These are phyloP conservation scores for Danio choprae DNA, from an alignment of 2,797 vertebrate genomes.

Conservation along the genomic window DNA sequence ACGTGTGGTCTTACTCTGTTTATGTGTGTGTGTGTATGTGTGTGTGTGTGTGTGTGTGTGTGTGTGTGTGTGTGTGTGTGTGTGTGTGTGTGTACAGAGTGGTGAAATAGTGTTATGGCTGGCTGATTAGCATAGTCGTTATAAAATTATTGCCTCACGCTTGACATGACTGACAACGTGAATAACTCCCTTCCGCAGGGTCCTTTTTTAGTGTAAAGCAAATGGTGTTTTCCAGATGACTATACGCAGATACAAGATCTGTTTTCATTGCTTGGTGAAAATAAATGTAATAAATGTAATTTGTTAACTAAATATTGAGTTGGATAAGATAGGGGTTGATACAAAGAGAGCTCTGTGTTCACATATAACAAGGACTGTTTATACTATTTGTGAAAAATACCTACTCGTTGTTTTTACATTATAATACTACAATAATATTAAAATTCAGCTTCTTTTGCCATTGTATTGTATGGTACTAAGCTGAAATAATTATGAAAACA, in stretches of 20 bases:
- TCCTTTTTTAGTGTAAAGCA: constrained; percentile 20
- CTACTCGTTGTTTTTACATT: not conserved
- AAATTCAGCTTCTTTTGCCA: not conserved
- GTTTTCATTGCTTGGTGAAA: constrained; percentile 15
- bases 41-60: too few species aligned
- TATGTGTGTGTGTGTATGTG: constrained; percentile 42
- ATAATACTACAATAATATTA: not conserved
- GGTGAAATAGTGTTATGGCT: not conserved
- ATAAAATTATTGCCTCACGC: constrained; percentile 34
- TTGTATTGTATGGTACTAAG: not conserved
- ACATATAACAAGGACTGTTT: not conserved
- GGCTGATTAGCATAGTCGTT: constrained; percentile 35
- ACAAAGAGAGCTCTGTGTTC: not conserved
- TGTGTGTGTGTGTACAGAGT: not conserved
- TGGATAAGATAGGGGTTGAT: not conserved
- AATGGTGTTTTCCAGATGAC: too few species aligned
- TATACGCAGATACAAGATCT: constrained; percentile 7
- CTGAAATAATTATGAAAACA: not conserved
- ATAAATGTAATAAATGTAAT: too few species aligned
- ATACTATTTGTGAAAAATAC: not conserved
- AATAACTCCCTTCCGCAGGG: constrained; percentile 30
- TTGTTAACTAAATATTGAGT: not conserved
- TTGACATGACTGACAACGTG: constrained; percentile 26
- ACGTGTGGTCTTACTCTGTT: constrained; percentile 34
- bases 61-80: constrained; percentile 38